Conservation (phyloP, 2,797 vertebrate species). For the Sebastes hubbsi region DNA sequence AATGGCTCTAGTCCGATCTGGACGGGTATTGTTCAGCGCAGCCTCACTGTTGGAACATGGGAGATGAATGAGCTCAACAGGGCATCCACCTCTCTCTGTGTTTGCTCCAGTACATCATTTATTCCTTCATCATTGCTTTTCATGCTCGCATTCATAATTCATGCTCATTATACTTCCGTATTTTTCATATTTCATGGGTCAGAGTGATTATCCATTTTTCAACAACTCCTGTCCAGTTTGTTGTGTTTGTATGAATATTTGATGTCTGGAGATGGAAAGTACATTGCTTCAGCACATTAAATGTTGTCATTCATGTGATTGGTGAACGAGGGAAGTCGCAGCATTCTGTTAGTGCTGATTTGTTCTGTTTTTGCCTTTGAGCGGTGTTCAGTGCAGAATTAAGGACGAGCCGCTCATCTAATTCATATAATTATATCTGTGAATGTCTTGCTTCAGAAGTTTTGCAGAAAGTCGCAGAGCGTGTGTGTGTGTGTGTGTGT, state of each 20-base stretch:
- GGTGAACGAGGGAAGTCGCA: not conserved
- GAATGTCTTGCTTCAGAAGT: constrained; percentile 29
- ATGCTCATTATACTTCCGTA: constrained; percentile 45
- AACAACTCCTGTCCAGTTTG: constrained; percentile 33
- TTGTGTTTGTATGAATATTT: constrained; percentile 62
- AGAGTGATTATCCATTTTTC: constrained; percentile 42
- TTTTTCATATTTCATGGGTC: constrained; percentile 47
- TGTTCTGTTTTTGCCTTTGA: constrained; percentile 39
- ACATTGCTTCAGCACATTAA: constrained; percentile 42
- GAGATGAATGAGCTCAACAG: constrained; percentile 34
- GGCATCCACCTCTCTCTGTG: constrained; percentile 9
- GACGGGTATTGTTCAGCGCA: constrained; percentile 1
- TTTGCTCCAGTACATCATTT: constrained; percentile 23
- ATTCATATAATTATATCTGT: constrained; percentile 46
- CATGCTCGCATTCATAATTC: constrained; percentile 52
- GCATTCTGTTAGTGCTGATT: constrained; percentile 28
- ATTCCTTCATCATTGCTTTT: constrained; percentile 37
- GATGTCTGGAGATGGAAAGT: constrained; percentile 36
- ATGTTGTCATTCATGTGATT: constrained; percentile 35
- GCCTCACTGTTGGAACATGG: not conserved
- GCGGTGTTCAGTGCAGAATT: constrained; percentile 19
- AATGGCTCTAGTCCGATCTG: not conserved
- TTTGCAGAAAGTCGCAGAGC: not conserved
- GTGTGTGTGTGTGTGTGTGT: not conserved
- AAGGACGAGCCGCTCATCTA: constrained; percentile 31